These are phyloP conservation scores for Folsomia manolachei DNA, from an alignment of 2,888 invertebrate species.

Conservation along the genomic window DNA sequence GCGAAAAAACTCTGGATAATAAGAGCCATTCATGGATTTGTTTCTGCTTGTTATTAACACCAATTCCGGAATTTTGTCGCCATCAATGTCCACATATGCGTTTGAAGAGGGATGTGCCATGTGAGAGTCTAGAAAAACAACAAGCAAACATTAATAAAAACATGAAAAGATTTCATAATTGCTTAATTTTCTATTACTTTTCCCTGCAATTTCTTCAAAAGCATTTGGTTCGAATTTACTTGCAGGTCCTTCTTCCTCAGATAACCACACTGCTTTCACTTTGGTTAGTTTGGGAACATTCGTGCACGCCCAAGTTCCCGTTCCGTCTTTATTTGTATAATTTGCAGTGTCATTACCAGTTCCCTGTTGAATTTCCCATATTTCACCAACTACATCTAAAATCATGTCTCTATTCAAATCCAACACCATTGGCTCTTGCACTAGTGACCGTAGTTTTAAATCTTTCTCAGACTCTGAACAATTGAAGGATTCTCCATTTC, in stretches of 20 bases:
- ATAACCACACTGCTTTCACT: conserved; percentile 30
- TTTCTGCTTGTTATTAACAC: conserved; percentile 65
- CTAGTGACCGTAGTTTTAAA: conserved; percentile 7
- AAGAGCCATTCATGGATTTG: background rate
- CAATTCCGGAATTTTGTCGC: conserved; percentile 79
- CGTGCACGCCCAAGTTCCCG: background rate
- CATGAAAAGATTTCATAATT: no score
- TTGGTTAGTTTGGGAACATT: background rate
- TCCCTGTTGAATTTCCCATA: conserved; percentile 53
- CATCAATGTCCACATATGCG: conserved; percentile 83
- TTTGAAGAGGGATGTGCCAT: conserved; percentile 77
- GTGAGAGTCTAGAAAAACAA: conserved; percentile 44
- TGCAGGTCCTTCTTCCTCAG: conserved; percentile 13
- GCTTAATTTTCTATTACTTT: background rate
- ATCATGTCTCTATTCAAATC: conserved; percentile 92
- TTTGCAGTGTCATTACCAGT: conserved; percentile 29
- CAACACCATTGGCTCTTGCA: conserved; percentile 67
- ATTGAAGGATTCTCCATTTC: background rate
- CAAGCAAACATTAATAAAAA: background rate
- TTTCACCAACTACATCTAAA: conserved; percentile 81
- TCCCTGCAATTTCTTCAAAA: background rate
- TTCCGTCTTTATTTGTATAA: background rate
- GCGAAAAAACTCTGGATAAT: background rate
- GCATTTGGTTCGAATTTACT: background rate
- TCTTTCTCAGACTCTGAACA: background rate